These are phyloP conservation scores for Saturnia japonica DNA, from an alignment of 2,888 invertebrate species.

Conservation along the genomic window DNA sequence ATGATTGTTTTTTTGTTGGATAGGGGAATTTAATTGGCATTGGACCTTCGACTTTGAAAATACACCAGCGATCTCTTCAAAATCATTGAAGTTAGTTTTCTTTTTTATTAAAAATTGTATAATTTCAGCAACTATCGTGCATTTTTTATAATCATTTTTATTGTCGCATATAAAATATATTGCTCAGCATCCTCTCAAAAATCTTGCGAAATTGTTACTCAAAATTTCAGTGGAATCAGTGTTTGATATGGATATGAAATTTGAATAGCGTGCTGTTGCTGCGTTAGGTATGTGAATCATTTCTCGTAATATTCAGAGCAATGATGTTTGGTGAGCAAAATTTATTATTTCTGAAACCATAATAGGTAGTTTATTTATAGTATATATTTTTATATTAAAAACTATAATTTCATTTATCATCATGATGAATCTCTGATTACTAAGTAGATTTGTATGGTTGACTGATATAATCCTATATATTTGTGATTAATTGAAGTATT, in stretches of 20 bases:
- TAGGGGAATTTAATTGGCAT: too few relatives aligned
- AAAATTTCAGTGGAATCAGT: conserved; percentile 39
- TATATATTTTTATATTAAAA: too few relatives aligned
- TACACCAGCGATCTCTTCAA: too few relatives aligned
- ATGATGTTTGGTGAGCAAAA: background rate
- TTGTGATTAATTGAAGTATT: background rate
- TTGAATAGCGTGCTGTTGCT: conserved; percentile 39
- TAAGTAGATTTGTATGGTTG: background rate
- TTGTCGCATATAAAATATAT: conserved; percentile 30
- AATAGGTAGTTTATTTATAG: too few relatives aligned
- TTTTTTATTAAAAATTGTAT: background rate
- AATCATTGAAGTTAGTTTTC: too few relatives aligned
- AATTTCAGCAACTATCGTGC: background rate
- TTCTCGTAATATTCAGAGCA: conserved; percentile 1
- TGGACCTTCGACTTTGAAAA: too few relatives aligned
- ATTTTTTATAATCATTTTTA: background rate
- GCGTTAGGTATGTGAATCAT: conserved; percentile 25
- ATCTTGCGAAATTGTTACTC: conserved; percentile 38
- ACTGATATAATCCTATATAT: background rate
- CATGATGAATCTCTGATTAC: background rate
- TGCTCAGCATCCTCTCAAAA: conserved; percentile 36
- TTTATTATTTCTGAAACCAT: background rate
- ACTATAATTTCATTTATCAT: too few relatives aligned
- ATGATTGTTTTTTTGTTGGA: too few relatives aligned
- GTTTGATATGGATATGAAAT: conserved; percentile 39